These are phyloP conservation scores for Lepus timidus DNA, from an alignment of 2,113 vertebrate species.

Conservation along the genomic window DNA sequence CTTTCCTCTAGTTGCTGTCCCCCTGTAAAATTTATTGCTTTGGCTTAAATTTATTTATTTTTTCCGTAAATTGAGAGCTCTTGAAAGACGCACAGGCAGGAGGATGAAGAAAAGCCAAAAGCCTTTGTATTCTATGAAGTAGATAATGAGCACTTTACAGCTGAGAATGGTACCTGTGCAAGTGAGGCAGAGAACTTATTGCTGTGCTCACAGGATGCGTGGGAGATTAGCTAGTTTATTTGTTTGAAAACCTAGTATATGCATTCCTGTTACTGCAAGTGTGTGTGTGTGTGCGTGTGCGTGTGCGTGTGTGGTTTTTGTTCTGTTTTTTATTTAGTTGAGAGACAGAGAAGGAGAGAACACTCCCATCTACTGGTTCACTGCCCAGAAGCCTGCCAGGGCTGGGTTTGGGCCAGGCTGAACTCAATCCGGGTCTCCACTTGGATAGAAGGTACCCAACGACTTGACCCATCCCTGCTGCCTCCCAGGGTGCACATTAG, in stretches of 20 bases:
- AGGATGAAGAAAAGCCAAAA: constrained; percentile 8
- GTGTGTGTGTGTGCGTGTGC: too few species aligned
- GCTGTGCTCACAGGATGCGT: neutral
- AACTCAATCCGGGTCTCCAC: too few species aligned
- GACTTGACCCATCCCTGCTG: too few species aligned
- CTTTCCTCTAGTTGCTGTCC: neutral
- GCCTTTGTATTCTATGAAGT: neutral
- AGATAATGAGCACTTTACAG: neutral
- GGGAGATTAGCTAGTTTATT: neutral
- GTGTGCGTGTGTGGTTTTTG: too few species aligned
- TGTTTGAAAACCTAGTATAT: constrained; percentile 2
- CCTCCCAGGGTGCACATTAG: too few species aligned
- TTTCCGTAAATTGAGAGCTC: constrained; percentile 23
- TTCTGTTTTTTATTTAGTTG: too few species aligned
- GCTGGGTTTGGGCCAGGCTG: too few species aligned
- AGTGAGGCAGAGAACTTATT: neutral
- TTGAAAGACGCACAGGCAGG: neutral
- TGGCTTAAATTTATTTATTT: constrained; percentile 66
- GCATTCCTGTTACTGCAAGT: neutral
- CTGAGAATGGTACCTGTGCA: neutral
- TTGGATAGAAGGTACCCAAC: too few species aligned
- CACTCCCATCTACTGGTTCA: too few species aligned
- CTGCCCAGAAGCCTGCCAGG: too few species aligned
- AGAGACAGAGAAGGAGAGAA: too few species aligned
- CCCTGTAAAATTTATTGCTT: constrained; percentile 11